Conservation (phyloP, 1,140 invertebrate species). For the Spodoptera frugiperda region DNA sequence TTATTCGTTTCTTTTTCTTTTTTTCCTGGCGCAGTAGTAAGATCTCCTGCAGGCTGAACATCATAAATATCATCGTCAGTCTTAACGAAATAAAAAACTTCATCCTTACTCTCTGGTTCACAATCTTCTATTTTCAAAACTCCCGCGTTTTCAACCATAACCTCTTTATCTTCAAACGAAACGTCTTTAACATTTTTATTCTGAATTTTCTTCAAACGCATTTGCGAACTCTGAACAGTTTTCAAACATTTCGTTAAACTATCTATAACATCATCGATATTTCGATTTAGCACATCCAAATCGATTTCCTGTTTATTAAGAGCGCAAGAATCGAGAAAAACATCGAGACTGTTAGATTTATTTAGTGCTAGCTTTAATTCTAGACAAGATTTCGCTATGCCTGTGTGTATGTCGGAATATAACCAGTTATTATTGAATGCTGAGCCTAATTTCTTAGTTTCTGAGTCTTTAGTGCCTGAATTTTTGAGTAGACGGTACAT, state of each 20-base stretch:
- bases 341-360: conserved; percentile 73
- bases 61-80: conserved; percentile 71
- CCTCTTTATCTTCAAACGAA: conserved; percentile 53
- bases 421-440: conserved; percentile 70
- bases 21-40: conserved; percentile 72
- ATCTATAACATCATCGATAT: conserved; percentile 77
- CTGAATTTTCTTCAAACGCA: conserved; percentile 74
- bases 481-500: conserved; percentile 81
- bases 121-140: conserved; percentile 74
- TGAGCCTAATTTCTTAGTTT: conserved; percentile 64
- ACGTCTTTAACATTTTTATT: conserved; percentile 59
- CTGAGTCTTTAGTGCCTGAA: conserved; percentile 64
- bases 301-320: conserved; percentile 71
- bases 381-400: conserved; percentile 69
- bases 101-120: conserved; percentile 72
- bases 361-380: conserved; percentile 74
- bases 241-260: conserved; percentile 68
- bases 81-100: conserved; percentile 81
- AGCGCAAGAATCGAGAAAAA: conserved; percentile 77
- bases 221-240: conserved; percentile 72
- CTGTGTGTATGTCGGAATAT: conserved; percentile 77
- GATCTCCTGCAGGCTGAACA: conserved; percentile 60
- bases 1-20: conserved; percentile 75
- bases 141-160: conserved; percentile 49
- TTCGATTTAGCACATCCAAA: conserved; percentile 69